Evolutionary conservation across 2,113 vertebrate genomes (phyloP), one percentile per base, ranked within the genome.

Genomic region (Oriolus oriolus): DNA sequence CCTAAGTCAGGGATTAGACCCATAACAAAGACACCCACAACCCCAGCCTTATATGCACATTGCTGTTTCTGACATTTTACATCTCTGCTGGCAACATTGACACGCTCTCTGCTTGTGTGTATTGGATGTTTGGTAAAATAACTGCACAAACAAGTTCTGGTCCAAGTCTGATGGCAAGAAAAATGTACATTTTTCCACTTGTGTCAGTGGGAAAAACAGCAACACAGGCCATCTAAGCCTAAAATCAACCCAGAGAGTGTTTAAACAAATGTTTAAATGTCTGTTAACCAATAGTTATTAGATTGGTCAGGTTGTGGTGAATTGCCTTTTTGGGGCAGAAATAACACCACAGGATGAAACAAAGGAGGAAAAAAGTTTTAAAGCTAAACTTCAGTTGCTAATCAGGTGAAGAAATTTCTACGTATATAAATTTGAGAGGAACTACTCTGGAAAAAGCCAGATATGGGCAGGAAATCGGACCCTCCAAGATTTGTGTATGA

Each of bases 371-470:
- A 89, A 52, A 9, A 17, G 4, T 5, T 82, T 77, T 83, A 30
- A 87, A 92, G 39, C 49, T 93, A 78, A 89, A 74, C n/a, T 88
- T 84, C 45, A 57, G 42, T 44, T 56, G 77, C 50, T 86, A 73
- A 84, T 91, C 64, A 88, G 31, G 52, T 84, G 47, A 96, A 80
- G 35, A 89, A 44, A 68, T 71, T 92, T 50, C 77, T 70, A 52
- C 47, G 63, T 65, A 56, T 0, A 86, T 13, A 88, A 59, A 79
- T 47, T 81, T 90, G 77, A 90, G 47, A 93, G 75, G 45, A 82
- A 61, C n/a, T 66, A 35, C 30, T 60, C 41, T 70, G 16, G 42
- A 59, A 94, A 95, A 95, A 94, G 63, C 23, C 85, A 95, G 42
- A 87, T 61, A 84, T 2, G 6, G 56, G 47, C 41, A 65, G 35